Conservation (phyloP, 1,140 invertebrate species). For the Drosophila malerkotliana region DNA sequence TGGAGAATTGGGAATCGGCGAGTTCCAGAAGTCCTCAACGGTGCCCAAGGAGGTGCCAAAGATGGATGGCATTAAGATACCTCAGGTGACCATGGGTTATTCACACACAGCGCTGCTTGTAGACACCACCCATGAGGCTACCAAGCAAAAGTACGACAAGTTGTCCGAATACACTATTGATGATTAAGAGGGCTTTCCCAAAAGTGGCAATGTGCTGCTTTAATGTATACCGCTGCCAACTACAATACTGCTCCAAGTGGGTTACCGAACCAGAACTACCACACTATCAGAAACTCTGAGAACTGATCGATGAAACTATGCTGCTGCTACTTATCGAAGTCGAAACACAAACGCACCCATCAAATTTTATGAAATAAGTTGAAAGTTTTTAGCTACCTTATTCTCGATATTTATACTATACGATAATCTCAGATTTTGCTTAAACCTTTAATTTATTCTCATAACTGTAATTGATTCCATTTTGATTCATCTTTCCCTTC, state of each 20-base stretch:
- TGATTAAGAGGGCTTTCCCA: conserved; percentile 56
- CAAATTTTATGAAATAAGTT: conserved; percentile 62
- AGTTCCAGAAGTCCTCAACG: conserved; percentile 94
- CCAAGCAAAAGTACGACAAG: conserved; percentile 84
- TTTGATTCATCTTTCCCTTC: conserved; percentile 15
- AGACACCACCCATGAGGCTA: conserved; percentile 84
- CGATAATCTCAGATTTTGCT: conserved; percentile 56
- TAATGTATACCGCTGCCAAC: conserved; percentile 68
- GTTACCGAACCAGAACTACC: conserved; percentile 32
- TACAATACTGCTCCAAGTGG: conserved; percentile 68
- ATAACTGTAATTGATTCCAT: conserved; percentile 26
- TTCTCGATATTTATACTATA: conserved; percentile 45
- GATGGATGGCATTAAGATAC: conserved; percentile 92
- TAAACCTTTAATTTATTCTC: conserved; percentile 55
- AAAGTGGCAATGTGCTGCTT: conserved; percentile 33
- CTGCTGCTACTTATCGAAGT: conserved; percentile 71
- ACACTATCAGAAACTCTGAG: conserved; percentile 55
- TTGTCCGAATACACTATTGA: conserved; percentile 84
- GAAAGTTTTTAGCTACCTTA: conserved; percentile 45
- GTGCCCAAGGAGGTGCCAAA: conserved; percentile 94
- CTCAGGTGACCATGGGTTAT: conserved; percentile 92
- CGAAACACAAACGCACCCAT: conserved; percentile 26
- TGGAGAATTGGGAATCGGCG: conserved; percentile 95
- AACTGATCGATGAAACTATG: conserved; percentile 79
- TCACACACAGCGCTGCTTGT: conserved; percentile 91